phyloP scores from a whole-genome alignment of 2,113 vertebrate genomes.

The Hippoglossus stenolepis region DNA sequence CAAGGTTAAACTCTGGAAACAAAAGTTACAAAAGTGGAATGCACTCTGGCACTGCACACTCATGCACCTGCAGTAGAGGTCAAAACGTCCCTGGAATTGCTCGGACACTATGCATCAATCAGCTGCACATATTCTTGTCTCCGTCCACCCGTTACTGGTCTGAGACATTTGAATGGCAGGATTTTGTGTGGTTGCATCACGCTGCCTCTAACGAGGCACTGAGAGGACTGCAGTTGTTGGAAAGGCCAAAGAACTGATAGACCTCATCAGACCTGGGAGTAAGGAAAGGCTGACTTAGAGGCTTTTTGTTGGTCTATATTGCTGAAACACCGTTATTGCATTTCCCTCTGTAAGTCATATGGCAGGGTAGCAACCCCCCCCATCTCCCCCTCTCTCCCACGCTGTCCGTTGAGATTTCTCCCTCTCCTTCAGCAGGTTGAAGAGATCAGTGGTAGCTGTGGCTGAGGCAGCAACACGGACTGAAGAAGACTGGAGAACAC shows the following conservation, averaged over 20 bases:
- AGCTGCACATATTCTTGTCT: background rate
- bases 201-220: conserved; percentile 49
- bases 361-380: conserved; percentile 15
- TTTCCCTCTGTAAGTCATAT: conserved; percentile 64
- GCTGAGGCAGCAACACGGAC: no score
- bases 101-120: conserved; percentile 22
- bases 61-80: conserved; percentile 8
- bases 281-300: conserved; percentile 67
- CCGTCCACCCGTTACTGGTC: background rate
- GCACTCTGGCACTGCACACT: conserved; percentile 1
- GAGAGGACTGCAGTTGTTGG: conserved; percentile 33
- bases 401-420: conserved; percentile 21
- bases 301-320: conserved; percentile 59
- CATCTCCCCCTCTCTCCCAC: background rate
- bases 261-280: conserved; percentile 57
- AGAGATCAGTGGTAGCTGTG: conserved; percentile 44
- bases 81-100: background rate
- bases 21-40: conserved; percentile 34
- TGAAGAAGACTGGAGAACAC: no score
- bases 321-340: conserved; percentile 73
- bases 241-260: conserved; percentile 46
- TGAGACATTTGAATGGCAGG: conserved; percentile 27
- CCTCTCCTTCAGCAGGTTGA: conserved; percentile 4
- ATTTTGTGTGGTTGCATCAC: conserved; percentile 63
- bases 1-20: conserved; percentile 32